phyloP scores from a whole-genome alignment of 2,113 vertebrate species.

The Terrapene triunguis region DNA sequence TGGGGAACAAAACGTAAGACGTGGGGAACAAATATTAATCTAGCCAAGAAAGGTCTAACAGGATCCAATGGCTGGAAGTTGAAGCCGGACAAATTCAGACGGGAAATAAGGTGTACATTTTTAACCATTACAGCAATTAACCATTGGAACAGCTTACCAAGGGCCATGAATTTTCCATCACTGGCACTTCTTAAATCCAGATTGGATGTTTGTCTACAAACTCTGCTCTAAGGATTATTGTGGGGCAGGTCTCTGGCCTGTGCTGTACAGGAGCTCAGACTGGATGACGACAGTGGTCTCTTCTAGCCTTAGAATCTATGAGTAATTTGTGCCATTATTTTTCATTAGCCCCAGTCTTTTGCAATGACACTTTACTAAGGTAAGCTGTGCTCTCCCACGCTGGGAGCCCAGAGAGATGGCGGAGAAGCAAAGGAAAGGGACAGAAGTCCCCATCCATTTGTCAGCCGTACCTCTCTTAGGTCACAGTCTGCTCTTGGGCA shows the following conservation, averaged over 20 bases:
- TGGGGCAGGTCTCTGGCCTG: neutral
- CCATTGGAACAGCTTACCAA: too few relatives aligned
- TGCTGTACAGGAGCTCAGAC: neutral
- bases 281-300: neutral
- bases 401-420: neutral
- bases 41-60: neutral
- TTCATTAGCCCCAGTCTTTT: neutral
- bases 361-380: neutral
- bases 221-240: too few relatives aligned
- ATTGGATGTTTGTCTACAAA: too few relatives aligned
- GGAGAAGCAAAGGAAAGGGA: neutral
- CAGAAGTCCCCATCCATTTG: neutral
- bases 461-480: neutral
- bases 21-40: neutral
- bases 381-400: neutral
- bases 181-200: too few relatives aligned
- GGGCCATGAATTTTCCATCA: too few relatives aligned
- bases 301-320: too few relatives aligned
- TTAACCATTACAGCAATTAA: neutral
- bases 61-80: neutral
- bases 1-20: too few relatives aligned
- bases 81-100: neutral
- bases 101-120: neutral
- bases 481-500: neutral
- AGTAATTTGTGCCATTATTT: neutral